phyloP scores from a whole-genome alignment of 2,113 vertebrate species.

The Xiphophorus hellerii region DNA sequence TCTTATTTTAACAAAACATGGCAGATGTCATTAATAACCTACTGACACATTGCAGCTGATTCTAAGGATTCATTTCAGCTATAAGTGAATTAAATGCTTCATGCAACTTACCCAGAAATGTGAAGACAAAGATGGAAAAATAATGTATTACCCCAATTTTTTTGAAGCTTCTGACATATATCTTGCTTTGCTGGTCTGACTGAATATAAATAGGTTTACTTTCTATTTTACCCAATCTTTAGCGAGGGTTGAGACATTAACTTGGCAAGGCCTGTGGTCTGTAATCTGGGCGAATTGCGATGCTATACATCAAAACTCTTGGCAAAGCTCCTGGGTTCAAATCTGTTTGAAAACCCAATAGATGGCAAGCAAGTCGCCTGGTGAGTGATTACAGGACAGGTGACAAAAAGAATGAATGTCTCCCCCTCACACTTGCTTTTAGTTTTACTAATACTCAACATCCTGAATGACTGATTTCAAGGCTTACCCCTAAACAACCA shows the following conservation, averaged over 20 bases:
- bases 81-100: conserved; percentile 45
- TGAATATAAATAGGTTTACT: conserved; percentile 47
- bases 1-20: conserved; percentile 46
- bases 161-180: conserved; percentile 36
- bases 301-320: conserved; percentile 49
- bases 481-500: conserved; percentile 9
- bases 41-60: conserved; percentile 44
- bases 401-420: conserved; percentile 32
- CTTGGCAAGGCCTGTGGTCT: conserved; percentile 46
- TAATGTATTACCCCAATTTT: conserved; percentile 38
- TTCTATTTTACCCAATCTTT: conserved; percentile 53
- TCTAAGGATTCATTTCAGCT: conserved; percentile 29
- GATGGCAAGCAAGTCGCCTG: conserved; percentile 15
- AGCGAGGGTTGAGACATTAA: conserved; percentile 40
- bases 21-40: conserved; percentile 61
- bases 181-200: conserved; percentile 31
- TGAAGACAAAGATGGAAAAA: conserved; percentile 45
- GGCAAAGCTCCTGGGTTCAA: conserved; percentile 35
- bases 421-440: conserved; percentile 11
- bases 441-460: conserved; percentile 20
- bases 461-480: conserved; percentile 30
- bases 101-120: conserved; percentile 14
- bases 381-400: conserved; percentile 12
- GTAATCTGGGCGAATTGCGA: conserved; percentile 35
- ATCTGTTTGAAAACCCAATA: conserved; percentile 45